Evolutionary conservation across 2,888 invertebrate species (phyloP).

Genomic region (Herminia tarsipennalis): DNA sequence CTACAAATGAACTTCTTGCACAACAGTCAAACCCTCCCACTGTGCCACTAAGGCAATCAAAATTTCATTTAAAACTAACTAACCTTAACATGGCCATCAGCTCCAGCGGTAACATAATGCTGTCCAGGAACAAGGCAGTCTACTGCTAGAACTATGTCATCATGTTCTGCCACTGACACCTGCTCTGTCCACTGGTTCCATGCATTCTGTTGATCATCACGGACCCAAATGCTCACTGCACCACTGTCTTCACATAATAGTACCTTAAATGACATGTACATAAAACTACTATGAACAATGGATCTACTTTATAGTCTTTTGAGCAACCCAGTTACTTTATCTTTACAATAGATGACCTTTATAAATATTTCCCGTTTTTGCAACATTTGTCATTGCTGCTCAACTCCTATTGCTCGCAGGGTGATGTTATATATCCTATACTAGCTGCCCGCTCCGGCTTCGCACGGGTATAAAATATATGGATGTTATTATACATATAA

Average conservation of each 20-base stretch:
- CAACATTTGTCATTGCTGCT: too few relatives aligned
- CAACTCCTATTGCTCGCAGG: too few relatives aligned
- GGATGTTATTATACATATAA: too few relatives aligned
- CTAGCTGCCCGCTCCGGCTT: too few relatives aligned
- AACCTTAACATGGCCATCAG: slow-evolving; percentile 80
- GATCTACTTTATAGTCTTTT: too few relatives aligned
- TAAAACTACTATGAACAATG: neutral
- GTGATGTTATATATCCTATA: too few relatives aligned
- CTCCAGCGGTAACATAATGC: slow-evolving; percentile 75
- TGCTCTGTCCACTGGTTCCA: slow-evolving; percentile 72
- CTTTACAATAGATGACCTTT: too few relatives aligned
- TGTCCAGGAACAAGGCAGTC: slow-evolving; percentile 66
- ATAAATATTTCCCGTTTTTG: too few relatives aligned
- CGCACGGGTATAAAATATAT: too few relatives aligned
- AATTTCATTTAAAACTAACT: neutral
- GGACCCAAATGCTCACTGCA: slow-evolving; percentile 69
- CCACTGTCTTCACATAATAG: slow-evolving; percentile 79
- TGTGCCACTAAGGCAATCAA: neutral
- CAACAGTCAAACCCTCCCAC: too few relatives aligned
- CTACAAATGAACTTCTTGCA: too few relatives aligned
- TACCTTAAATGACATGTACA: slow-evolving; percentile 52
- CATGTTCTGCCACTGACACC: slow-evolving; percentile 72
- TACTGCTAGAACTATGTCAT: slow-evolving; percentile 65
- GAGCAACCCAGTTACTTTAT: too few relatives aligned
- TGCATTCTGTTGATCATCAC: slow-evolving; percentile 47